Conservation (phyloP, 2,113 vertebrate species). For the Murina feae region DNA sequence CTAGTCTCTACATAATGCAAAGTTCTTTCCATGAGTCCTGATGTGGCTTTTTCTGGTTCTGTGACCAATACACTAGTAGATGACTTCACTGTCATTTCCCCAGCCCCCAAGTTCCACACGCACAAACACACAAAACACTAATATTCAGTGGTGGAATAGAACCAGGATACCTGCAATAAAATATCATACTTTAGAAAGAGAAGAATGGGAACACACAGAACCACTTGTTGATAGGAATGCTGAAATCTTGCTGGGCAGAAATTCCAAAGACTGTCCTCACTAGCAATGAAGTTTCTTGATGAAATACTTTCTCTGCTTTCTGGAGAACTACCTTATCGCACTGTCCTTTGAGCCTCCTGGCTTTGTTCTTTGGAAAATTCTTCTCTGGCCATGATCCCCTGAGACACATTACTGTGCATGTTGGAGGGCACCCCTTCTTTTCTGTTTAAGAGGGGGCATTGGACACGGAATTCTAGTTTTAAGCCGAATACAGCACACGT, state of each 20-base stretch:
- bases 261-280: not conserved
- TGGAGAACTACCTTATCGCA: not conserved
- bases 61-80: not conserved
- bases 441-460: not conserved
- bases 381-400: not conserved
- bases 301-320: not conserved
- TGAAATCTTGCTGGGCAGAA: not conserved
- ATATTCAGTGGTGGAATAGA: not conserved
- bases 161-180: not conserved
- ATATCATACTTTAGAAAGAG: not conserved
- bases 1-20: not conserved
- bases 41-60: not conserved
- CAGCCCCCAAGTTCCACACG: accelerated
- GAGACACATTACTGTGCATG: not conserved
- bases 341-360: not conserved
- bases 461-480: not conserved
- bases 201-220: not conserved
- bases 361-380: not conserved
- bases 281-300: not conserved
- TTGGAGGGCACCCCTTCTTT: not conserved
- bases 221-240: not conserved
- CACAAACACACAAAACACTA: not conserved
- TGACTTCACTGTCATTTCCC: not conserved
- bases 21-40: not conserved
- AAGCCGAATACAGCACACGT: not conserved